These are phyloP conservation scores for Eutolmus rufibarbis DNA, from an alignment of 2,888 invertebrate species.

Conservation along the genomic window DNA sequence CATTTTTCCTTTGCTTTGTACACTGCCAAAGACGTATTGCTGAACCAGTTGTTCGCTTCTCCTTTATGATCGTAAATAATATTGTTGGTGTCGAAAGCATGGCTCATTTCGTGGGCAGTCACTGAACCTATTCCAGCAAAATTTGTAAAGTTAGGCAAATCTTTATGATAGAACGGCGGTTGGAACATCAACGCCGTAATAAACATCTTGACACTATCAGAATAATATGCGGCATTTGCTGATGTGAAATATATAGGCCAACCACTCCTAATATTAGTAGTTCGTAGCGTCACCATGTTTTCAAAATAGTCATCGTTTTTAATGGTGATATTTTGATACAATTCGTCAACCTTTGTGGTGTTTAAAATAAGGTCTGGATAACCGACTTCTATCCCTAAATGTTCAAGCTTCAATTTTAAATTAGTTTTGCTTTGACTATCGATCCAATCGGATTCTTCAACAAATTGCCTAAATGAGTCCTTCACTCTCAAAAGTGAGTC, in stretches of 20 bases:
- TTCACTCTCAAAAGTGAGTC: background rate
- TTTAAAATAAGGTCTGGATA: background rate
- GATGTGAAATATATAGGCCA: background rate
- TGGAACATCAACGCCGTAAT: background rate
- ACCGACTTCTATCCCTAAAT: background rate
- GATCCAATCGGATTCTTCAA: background rate
- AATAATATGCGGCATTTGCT: background rate
- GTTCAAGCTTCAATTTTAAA: background rate
- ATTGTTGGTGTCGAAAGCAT: background rate
- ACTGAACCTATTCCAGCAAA: background rate
- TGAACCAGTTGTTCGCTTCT: background rate
- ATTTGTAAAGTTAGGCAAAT: background rate
- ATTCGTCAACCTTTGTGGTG: background rate
- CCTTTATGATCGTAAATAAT: background rate
- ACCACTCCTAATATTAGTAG: background rate
- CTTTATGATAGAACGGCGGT: background rate
- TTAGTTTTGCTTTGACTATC: background rate
- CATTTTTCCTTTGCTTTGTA: background rate
- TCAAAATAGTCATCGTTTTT: background rate
- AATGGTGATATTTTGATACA: background rate
- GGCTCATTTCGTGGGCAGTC: background rate
- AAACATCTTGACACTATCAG: background rate
- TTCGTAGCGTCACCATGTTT: background rate
- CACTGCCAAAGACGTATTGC: background rate
- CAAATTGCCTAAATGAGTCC: background rate